Evolutionary conservation across 2,113 vertebrate species (phyloP).

Genomic region (Phalacrocorax aristotelis): DNA sequence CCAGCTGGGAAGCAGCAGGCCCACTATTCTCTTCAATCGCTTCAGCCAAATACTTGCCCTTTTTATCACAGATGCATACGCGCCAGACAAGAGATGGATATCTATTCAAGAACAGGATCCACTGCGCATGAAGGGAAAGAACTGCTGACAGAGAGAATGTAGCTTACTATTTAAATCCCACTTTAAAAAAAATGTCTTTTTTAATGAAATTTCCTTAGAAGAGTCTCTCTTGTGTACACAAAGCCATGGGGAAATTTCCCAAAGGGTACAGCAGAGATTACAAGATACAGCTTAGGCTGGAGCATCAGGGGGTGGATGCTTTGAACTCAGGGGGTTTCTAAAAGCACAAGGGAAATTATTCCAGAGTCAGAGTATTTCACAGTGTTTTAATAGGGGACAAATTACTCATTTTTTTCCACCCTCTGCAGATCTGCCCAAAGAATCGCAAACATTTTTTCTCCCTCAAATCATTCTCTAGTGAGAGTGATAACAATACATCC

Average conservation of each 20-base stretch:
- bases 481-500: not conserved
- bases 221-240: conserved; percentile 59
- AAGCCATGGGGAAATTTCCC: conserved; percentile 59
- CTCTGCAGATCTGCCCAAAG: conserved; percentile 31
- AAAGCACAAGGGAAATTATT: conserved; percentile 50
- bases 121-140: not conserved
- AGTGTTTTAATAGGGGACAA: conserved; percentile 45
- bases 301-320: conserved; percentile 53
- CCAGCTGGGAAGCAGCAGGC: not conserved
- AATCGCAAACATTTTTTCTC: conserved; percentile 24
- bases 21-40: rapidly evolving
- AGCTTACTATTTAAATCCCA: conserved; percentile 7
- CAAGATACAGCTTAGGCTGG: conserved; percentile 45
- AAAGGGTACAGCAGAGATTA: conserved; percentile 42
- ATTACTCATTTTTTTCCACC: not conserved
- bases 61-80: not conserved
- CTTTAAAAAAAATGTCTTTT: not conserved
- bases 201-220: conserved; percentile 55
- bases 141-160: not conserved
- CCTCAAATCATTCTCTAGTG: not conserved
- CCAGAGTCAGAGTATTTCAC: not conserved
- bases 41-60: not conserved
- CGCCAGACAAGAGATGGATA: not conserved
- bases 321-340: conserved; percentile 35
- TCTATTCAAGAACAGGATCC: not conserved